Percentiles rank a stretch among this genome's conserved stretches.
Conservation (phyloP, 2,113 vertebrate species). For the Nipponia nippon region DNA sequence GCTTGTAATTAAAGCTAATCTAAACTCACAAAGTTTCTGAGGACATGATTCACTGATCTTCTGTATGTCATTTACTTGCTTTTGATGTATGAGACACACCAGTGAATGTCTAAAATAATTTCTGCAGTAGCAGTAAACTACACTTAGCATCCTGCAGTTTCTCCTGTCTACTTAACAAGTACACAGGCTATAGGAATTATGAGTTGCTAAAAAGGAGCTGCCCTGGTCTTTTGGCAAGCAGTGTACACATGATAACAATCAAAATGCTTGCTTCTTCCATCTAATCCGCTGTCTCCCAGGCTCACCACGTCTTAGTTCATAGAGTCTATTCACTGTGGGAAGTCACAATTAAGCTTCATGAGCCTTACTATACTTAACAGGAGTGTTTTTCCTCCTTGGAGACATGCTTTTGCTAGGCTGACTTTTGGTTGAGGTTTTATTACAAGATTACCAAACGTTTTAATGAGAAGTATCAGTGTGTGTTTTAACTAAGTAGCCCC, state of each 20-base stretch:
- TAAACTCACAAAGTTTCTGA: background rate
- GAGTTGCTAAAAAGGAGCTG: background rate
- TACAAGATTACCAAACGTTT: background rate
- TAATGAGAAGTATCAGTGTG: background rate
- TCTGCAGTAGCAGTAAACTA: background rate
- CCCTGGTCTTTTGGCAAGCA: background rate
- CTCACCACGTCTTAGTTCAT: rapidly evolving
- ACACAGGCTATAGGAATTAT: background rate
- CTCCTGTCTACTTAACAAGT: background rate
- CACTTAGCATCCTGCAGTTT: background rate
- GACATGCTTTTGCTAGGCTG: background rate
- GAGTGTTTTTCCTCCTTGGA: background rate
- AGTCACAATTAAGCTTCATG: background rate
- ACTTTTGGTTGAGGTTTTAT: background rate
- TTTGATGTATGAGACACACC: background rate
- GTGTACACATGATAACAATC: background rate
- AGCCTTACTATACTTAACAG: background rate
- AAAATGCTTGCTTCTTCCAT: background rate
- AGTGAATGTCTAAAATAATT: background rate
- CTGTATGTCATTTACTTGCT: background rate
- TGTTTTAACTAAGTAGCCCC: background rate
- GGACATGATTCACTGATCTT: background rate
- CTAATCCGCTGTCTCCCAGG: background rate
- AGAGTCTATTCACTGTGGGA: background rate
- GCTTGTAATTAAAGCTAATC: background rate